A percentile compares a stretch with the other conserved stretches of the same genome.
phyloP scores from a whole-genome alignment of 2,888 invertebrate genomes.

The Protophormia terraenovae region DNA sequence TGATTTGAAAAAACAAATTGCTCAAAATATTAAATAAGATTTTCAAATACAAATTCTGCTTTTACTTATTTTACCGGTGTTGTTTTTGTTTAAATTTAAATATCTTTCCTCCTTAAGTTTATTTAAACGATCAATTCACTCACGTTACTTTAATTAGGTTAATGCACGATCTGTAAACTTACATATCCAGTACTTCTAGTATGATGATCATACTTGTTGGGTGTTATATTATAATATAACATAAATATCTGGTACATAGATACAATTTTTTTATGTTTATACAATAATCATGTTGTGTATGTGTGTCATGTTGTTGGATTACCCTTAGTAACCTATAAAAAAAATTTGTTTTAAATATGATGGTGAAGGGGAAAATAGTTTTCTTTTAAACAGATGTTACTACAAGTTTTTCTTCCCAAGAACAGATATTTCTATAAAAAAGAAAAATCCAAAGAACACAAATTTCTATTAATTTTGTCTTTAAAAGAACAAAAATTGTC shows the following conservation, averaged over 20 bases:
- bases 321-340: neutral
- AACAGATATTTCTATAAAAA: too few relatives aligned
- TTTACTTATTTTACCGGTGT: too few relatives aligned
- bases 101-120: neutral
- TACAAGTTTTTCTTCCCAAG: too few relatives aligned
- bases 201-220: constrained; percentile 2
- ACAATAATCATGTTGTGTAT: neutral
- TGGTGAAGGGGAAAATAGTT: neutral
- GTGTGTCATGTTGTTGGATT: neutral
- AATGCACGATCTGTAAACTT: constrained; percentile 55
- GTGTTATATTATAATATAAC: neutral
- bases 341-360: neutral
- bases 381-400: neutral
- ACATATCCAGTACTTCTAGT: neutral
- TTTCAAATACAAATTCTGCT: too few relatives aligned
- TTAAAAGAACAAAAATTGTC: too few relatives aligned
- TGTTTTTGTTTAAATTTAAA: constrained; percentile 3
- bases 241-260: neutral
- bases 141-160: constrained; percentile 54
- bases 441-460: too few relatives aligned
- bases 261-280: neutral
- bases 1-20: neutral
- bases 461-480: too few relatives aligned
- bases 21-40: neutral
- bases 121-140: constrained; percentile 31